A percentile compares a stretch with the other conserved stretches of the same genome.
Evolutionary conservation across 2,888 invertebrate genomes (phyloP).

Genomic region (Drosophila algonquin): DNA sequence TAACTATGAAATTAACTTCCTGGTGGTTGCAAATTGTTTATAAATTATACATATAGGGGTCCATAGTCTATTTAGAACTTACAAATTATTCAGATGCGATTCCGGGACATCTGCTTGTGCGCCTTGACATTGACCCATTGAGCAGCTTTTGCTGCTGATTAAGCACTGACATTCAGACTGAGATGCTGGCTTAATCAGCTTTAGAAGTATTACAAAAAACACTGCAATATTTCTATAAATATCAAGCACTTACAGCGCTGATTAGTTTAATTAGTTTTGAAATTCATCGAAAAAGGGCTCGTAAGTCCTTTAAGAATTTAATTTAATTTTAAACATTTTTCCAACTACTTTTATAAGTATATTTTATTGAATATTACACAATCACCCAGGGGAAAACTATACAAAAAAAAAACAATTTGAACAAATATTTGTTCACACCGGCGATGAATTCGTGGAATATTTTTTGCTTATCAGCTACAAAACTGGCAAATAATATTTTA

Average conservation of each 20-base stretch:
- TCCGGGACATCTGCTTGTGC: not conserved
- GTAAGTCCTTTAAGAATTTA: too few relatives aligned
- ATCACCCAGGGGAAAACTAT: not conserved
- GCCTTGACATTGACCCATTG: not conserved
- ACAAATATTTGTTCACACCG: slow-evolving; percentile 9
- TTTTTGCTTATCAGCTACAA: slow-evolving; percentile 57
- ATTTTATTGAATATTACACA: not conserved
- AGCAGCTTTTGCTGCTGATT: not conserved
- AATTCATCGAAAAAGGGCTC: too few relatives aligned
- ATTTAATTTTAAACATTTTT: not conserved
- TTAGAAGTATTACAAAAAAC: not conserved
- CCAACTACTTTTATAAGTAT: too few relatives aligned
- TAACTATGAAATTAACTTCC: not conserved
- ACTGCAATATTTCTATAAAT: not conserved
- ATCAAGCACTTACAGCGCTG: not conserved
- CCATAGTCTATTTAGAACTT: not conserved
- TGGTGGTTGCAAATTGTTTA: not conserved
- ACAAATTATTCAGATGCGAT: not conserved
- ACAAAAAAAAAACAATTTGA: not conserved
- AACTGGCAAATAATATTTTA: slow-evolving; percentile 73
- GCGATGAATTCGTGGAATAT: slow-evolving; percentile 9
- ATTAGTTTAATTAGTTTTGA: not conserved
- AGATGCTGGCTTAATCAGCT: not conserved
- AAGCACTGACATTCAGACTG: not conserved
- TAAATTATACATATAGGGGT: not conserved